Evolutionary conservation across 2,797 vertebrate genomes (phyloP).

Genomic region (Denticeps clupeoides): DNA sequence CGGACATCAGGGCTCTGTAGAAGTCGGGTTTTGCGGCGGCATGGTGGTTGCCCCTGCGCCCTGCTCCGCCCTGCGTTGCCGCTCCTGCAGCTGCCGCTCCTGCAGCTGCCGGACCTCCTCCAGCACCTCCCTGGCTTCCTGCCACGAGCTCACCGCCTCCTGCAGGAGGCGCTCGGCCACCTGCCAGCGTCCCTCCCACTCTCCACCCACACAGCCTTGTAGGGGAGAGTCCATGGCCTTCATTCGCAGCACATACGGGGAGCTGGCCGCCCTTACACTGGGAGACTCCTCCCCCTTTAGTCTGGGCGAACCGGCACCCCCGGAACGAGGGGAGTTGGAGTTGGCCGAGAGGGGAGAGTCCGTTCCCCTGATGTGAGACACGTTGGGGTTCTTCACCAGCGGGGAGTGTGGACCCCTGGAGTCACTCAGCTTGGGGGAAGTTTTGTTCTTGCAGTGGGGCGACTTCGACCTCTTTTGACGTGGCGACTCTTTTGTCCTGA

Average conservation of each 20-base stretch:
- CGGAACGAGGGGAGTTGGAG: slow-evolving; percentile 21
- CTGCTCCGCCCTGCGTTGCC: slow-evolving; percentile 9
- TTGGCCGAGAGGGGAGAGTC: slow-evolving; percentile 20
- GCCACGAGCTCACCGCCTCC: slow-evolving; percentile 84
- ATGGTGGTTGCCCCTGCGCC: neutral
- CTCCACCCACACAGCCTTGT: slow-evolving; percentile 43
- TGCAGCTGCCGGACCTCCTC: slow-evolving; percentile 87
- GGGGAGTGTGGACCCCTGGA: slow-evolving; percentile 32
- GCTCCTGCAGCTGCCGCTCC: slow-evolving; percentile 24
- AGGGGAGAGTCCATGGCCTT: slow-evolving; percentile 47
- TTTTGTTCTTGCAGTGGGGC: slow-evolving; percentile 37
- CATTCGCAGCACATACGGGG: neutral
- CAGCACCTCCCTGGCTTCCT: slow-evolving; percentile 81
- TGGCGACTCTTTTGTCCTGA: slow-evolving; percentile 41
- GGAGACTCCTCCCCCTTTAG: neutral
- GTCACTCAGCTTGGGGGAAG: too few relatives aligned
- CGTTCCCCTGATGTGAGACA: slow-evolving; percentile 25
- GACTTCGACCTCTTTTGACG: slow-evolving; percentile 50
- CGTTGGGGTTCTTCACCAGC: slow-evolving; percentile 18
- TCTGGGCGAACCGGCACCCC: slow-evolving; percentile 18
- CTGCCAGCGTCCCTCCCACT: slow-evolving; percentile 60
- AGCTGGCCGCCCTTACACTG: neutral
- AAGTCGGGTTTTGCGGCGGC: slow-evolving; percentile 2
- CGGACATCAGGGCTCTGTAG: slow-evolving; percentile 11
- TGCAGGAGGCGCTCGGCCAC: slow-evolving; percentile 79